These are phyloP conservation scores for Astropecten irregularis DNA, from an alignment of 53 echinoderm and acorn worm species.

Conservation along the genomic window DNA sequence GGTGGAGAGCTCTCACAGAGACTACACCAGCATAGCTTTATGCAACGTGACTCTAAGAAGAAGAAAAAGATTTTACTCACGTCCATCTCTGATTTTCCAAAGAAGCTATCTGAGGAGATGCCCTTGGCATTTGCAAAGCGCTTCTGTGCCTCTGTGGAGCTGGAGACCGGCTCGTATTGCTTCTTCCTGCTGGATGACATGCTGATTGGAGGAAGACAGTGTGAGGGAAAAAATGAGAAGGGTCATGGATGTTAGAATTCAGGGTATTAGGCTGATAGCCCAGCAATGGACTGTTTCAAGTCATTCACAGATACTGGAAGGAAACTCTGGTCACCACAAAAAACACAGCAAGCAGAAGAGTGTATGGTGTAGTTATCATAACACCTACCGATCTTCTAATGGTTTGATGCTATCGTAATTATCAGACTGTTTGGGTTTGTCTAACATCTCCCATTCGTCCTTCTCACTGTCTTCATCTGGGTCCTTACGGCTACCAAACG, in stretches of 20 bases:
- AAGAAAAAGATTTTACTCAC: slow-evolving; percentile 48
- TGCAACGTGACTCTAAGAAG: no score
- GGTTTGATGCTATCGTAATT: slow-evolving; percentile 84
- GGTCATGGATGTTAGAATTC: no score
- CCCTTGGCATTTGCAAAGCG: slow-evolving; percentile 78
- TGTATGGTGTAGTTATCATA: no score
- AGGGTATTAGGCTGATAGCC: no score
- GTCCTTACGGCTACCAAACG: slow-evolving; percentile 53
- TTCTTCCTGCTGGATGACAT: slow-evolving; percentile 57
- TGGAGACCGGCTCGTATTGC: slow-evolving; percentile 23
- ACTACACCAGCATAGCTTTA: no score
- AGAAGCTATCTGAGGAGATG: slow-evolving; percentile 87
- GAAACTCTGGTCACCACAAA: no score
- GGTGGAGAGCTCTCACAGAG: no score
- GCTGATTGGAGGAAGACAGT: no score
- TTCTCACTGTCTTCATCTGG: slow-evolving; percentile 54
- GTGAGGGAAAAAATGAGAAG: neutral
- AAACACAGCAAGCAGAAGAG: no score
- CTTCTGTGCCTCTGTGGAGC: slow-evolving; percentile 66
- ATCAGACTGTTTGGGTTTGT: slow-evolving; percentile 64
- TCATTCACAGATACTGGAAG: no score
- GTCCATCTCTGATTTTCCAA: slow-evolving; percentile 66
- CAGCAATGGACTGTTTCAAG: no score
- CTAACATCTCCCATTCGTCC: slow-evolving; percentile 81
- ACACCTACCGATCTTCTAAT: slow-evolving; percentile 72